These are phyloP conservation scores for Microctenopoma stevenorrisi DNA, from an alignment of 2,797 vertebrate species.

Conservation along the genomic window DNA sequence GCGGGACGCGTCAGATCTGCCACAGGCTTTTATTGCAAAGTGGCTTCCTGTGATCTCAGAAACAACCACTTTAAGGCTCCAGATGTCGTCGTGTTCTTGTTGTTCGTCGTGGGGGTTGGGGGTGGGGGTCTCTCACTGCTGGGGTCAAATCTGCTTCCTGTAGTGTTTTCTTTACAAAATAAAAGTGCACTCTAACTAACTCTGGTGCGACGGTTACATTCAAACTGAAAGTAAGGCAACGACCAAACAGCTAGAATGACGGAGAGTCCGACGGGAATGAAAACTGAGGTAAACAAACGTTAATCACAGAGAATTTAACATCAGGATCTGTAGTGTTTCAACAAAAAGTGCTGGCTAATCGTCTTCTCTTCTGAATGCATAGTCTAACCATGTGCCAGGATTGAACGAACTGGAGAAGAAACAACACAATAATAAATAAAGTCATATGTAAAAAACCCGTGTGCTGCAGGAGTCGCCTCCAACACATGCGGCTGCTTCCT, in stretches of 20 bases:
- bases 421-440: conserved; percentile 90
- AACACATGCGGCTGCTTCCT: conserved; percentile 60
- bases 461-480: conserved; percentile 73
- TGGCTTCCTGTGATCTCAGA: conserved; percentile 91
- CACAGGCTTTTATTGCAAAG: conserved; percentile 96
- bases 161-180: conserved; percentile 87
- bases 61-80: conserved; percentile 93
- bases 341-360: conserved; percentile 87
- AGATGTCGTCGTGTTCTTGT: conserved; percentile 75
- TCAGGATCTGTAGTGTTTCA: conserved; percentile 71
- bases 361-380: conserved; percentile 82
- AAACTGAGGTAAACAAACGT: conserved; percentile 80
- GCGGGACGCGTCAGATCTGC: conserved; percentile 80
- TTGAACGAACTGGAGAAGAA: conserved; percentile 79
- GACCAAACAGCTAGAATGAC: conserved; percentile 80
- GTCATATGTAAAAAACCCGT: conserved; percentile 85
- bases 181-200: conserved; percentile 78
- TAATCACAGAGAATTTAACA: conserved; percentile 73
- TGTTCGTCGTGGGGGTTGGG: conserved; percentile 37
- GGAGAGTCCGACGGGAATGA: conserved; percentile 86
- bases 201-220: conserved; percentile 89
- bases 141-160: conserved; percentile 76
- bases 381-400: conserved; percentile 85
- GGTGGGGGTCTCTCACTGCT: conserved; percentile 61
- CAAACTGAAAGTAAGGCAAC: conserved; percentile 87